Conservation (phyloP, 1,140 invertebrate species). For the Nephila pilipes region DNA sequence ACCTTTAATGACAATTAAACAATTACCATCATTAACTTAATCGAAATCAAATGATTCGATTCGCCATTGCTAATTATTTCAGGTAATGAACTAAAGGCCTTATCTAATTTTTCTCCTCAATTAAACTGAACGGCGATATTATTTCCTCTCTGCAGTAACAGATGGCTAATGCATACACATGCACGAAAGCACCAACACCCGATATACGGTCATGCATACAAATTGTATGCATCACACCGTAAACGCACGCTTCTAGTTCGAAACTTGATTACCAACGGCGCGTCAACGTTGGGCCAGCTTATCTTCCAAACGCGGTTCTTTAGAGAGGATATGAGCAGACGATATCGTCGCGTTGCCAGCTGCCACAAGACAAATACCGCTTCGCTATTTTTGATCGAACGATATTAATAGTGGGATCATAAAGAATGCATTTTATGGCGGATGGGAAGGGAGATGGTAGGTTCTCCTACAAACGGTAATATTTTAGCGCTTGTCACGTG, state of each 20-base stretch:
- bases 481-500: neutral
- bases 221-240: conserved; percentile 10
- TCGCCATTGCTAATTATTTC: neutral
- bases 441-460: neutral
- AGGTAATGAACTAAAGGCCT: neutral
- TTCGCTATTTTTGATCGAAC: conserved; percentile 37
- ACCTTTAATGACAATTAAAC: no score
- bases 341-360: conserved; percentile 27
- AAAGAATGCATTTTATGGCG: conserved; percentile 3
- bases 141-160: neutral
- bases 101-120: neutral
- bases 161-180: conserved; percentile 18
- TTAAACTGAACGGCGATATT: neutral
- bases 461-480: neutral
- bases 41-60: neutral
- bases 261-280: neutral
- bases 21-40: no score
- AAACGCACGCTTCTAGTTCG: neutral
- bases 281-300: neutral
- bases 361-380: conserved; percentile 13
- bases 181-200: neutral
- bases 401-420: conserved; percentile 20
- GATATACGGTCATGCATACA: conserved; percentile 22
- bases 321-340: conserved; percentile 14
- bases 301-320: neutral